A percentile compares a stretch with the other conserved stretches of the same genome.
These are phyloP conservation scores for Upupa epops DNA, from an alignment of 2,113 vertebrate species.

Conservation along the genomic window DNA sequence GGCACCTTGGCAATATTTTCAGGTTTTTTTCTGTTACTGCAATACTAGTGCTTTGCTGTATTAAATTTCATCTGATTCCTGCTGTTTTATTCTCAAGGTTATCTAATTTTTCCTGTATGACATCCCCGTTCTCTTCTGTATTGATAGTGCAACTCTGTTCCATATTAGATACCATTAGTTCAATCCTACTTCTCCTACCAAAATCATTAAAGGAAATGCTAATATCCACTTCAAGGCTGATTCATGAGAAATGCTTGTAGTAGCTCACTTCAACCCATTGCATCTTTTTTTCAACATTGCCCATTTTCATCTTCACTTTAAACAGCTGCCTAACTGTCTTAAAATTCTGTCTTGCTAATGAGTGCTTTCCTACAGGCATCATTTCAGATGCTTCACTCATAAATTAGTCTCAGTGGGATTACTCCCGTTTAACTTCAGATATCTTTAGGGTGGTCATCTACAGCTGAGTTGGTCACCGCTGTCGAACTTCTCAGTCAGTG, in stretches of 20 bases:
- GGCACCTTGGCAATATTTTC: neutral
- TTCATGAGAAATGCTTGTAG: neutral
- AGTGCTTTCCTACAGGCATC: neutral
- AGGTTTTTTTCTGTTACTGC: neutral
- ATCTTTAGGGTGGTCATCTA: constrained; percentile 5
- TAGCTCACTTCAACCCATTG: neutral
- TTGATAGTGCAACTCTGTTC: neutral
- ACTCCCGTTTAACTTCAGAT: neutral
- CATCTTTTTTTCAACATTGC: neutral
- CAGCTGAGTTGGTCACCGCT: neutral
- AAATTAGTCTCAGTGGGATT: constrained; percentile 16
- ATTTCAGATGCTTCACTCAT: constrained; percentile 4
- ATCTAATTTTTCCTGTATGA: neutral
- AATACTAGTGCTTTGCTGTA: neutral
- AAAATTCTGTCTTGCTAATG: neutral
- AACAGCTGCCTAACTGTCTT: neutral
- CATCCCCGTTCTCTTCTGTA: neutral
- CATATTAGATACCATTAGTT: neutral
- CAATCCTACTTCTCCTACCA: neutral
- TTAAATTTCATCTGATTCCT: neutral
- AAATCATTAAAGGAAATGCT: constrained; percentile 27
- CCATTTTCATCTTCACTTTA: neutral
- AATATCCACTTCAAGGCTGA: neutral
- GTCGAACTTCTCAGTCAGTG: neutral
- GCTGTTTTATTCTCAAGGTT: neutral